Evolutionary conservation across 2,888 invertebrate species (phyloP).

Genomic region (Laothoe populi): DNA sequence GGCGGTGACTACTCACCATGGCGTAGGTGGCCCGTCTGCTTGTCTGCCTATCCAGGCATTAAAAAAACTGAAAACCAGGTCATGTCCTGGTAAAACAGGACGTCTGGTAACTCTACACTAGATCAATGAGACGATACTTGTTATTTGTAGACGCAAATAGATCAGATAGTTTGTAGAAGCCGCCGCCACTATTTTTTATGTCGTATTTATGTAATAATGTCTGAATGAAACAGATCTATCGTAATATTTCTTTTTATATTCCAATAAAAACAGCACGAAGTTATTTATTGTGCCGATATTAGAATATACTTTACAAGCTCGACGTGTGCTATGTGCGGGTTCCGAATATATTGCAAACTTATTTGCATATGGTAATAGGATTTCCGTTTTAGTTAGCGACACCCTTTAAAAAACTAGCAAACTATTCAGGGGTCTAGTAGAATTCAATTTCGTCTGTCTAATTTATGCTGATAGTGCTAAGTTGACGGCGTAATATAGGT

Average conservation of each 20-base stretch:
- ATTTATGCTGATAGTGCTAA: not conserved
- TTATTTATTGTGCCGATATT: not conserved
- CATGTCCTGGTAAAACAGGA: too few relatives aligned
- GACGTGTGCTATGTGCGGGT: constrained; percentile 16
- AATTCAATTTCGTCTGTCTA: not conserved
- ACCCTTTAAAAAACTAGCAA: constrained; percentile 12
- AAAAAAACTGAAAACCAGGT: too few relatives aligned
- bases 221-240: too few relatives aligned
- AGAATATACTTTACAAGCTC: constrained; percentile 11
- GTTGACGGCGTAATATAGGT: not conserved
- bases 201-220: not conserved
- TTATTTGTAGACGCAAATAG: not conserved
- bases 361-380: constrained; percentile 17
- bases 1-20: too few relatives aligned
- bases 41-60: too few relatives aligned
- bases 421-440: not conserved
- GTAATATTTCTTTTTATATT: not conserved
- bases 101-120: too few relatives aligned
- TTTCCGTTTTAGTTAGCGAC: constrained; percentile 16
- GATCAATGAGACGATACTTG: too few relatives aligned
- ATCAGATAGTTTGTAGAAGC: constrained; percentile 1
- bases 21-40: too few relatives aligned
- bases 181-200: not conserved
- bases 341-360: constrained; percentile 5
- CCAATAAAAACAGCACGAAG: not conserved